Base-by-base conservation (phyloP, 1,140 invertebrate species). In the Globodera ellingtonae region DNA sequence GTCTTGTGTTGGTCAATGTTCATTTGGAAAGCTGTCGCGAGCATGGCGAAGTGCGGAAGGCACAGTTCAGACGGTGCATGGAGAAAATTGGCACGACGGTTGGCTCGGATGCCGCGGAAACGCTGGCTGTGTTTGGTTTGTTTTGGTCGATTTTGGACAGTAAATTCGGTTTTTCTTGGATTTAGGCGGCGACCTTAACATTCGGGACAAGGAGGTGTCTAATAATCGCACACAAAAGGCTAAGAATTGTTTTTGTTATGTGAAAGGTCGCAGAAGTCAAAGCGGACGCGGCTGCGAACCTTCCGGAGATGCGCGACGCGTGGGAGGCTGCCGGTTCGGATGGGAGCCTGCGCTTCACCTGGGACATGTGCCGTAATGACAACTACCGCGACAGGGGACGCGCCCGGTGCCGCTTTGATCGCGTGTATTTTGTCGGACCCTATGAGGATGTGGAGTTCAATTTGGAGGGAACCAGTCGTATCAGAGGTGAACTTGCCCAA, bases 11-110 rank as follows among this genome's bases (percentile, higher is more conserved):
- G 4, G 73, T 86, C 46, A 86, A 86, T 67, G 78, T 81, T n/a
- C 85, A 86, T 81, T 80, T 86, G 69, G 85, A 86, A 66, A 87
- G 86, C 59, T 82, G 48, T 67, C 70, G 71, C 21, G 86, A 86
- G 13, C 65, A 76, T 67, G 75, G 81, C 13, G 72, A 67, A n/a
- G 56, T 67, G 35, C 76, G 85, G 15, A 83, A 62, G 46, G 72
- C 59, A 13, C 86, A 86, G 46, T 87, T 85, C 72, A 52, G 52
- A 18, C 35, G 77, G 6, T 87, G 86, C 47, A 81, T 86, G 79
- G 76, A 82, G 6, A 78, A 88, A 65, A 70, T 87, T 56, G 62
- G 50, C 50, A 21, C 47, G 9, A 10, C 81, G 21, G 21, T 50
- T 4, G 79, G 35, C 1, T 47, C 7, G 9, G 44, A 75, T 35